Base-by-base conservation (phyloP, 92 coral and sea anemone species). In the Epizoanthus ramosus region DNA sequence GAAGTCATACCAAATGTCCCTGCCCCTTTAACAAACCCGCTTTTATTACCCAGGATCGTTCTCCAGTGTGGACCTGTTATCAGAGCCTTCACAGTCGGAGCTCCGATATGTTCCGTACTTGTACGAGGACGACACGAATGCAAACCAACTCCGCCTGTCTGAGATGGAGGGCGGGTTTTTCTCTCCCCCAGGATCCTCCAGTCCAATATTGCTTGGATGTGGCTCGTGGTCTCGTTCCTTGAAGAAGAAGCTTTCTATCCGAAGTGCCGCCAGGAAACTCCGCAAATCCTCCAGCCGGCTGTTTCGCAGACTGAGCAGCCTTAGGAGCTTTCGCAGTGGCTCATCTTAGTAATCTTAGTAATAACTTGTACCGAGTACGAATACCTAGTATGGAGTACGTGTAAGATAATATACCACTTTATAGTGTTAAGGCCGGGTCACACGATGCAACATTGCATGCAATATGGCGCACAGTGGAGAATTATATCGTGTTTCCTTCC, bases 221-320 rank as follows among this genome's bases (percentile, higher is more conserved):
- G 82, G 71, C 19, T 19, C 70, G 71, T 77, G 71, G 82, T 60
- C 82, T 22, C 71, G 82, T 16, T 57, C 71, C 37, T 19, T 77
- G 3, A 77, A 77, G 82, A 77, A 77, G 35, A 77, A 60, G 41
- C 45, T 77, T 21, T 61, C 82, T 7, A 70, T 83, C 8, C 89
- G 93, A 0, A 80, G 83, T 10, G 79, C 86, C 23, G 88, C 91
- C 18, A 87, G 90, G 21, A 93, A 83, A 22, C 60, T 93, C 50
- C 87, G 97, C 22, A 88, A 86, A 81, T 89, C 90, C 17, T 90
- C 97, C 37, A 89, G 85, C 76, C 84, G 87, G 77, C 68, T 93
- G 77, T 75, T 90, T 31, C 86, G 90, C 25, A 82, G 92, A 75
- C 74, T 93, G 3, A 86, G 94, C 39, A 83, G 86, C 63, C 52